phyloP scores from a whole-genome alignment of 2,797 vertebrate genomes.

The Chelidonichthys spinosus region DNA sequence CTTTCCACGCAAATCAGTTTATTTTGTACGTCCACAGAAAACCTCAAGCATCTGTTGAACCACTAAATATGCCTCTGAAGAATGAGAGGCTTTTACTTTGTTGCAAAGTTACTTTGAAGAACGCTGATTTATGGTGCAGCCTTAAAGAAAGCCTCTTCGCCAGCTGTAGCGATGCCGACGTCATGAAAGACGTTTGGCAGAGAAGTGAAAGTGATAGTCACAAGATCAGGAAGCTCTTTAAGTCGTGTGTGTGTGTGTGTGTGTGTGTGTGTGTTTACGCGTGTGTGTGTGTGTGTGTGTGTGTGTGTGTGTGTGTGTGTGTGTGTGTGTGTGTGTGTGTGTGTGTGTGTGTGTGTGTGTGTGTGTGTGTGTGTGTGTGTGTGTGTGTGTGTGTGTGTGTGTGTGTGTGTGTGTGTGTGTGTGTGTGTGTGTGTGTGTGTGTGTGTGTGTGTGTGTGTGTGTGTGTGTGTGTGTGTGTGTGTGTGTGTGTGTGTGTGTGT shows the following conservation, averaged over 20 bases:
- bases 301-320: conserved; percentile 4
- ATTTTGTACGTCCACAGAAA: conserved; percentile 1
- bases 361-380: conserved; percentile 4
- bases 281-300: conserved; percentile 5
- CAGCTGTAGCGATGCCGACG: neutral
- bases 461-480: conserved; percentile 13
- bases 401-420: conserved; percentile 2
- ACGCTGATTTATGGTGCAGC: conserved; percentile 11
- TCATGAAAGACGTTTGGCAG: conserved; percentile 2
- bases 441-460: conserved; percentile 5
- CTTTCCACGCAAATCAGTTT: conserved; percentile 5
- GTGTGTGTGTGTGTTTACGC: conserved; percentile 4
- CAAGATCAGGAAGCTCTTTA: conserved; percentile 14
- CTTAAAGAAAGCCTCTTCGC: neutral
- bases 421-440: conserved; percentile 14
- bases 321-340: conserved; percentile 4
- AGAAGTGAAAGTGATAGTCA: conserved; percentile 61
- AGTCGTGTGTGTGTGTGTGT: conserved; percentile 13
- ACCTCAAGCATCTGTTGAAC: neutral
- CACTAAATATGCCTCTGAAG: conserved; percentile 1
- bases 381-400: conserved; percentile 4
- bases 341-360: conserved; percentile 4
- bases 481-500: conserved; percentile 5
- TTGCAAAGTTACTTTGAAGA: neutral
- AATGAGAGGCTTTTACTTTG: conserved; percentile 1